A percentile compares a stretch with the other conserved stretches of the same genome.
Conservation (phyloP, 2,888 invertebrate genomes). For the Diogma glabrata region DNA sequence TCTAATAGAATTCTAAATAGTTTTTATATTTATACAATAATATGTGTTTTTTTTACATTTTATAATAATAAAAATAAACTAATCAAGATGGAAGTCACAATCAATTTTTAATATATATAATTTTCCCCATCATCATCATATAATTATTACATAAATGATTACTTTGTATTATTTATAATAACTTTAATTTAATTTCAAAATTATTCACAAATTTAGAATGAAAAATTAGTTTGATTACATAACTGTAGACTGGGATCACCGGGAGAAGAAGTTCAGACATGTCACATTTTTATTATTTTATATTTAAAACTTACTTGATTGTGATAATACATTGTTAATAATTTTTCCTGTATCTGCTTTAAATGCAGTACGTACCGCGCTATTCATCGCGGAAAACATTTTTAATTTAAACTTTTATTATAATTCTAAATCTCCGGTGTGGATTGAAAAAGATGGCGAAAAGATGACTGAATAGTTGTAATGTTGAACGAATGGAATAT, state of each 20-base stretch:
- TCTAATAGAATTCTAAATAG: not conserved
- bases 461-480: not conserved
- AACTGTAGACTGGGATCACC: no score
- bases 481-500: not conserved
- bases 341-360: constrained; percentile 9
- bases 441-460: not conserved
- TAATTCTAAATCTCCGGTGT: not conserved
- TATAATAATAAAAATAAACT: not conserved
- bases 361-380: constrained; percentile 6
- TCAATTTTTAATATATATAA: no score
- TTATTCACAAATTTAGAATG: no score
- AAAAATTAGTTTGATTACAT: no score
- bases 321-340: constrained; percentile 2
- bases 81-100: not conserved
- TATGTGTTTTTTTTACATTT: not conserved
- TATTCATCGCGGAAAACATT: constrained; percentile 10
- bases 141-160: no score
- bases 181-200: no score
- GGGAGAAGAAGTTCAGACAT: no score
- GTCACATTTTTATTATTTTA: no score
- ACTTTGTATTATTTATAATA: no score
- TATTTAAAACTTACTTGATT: constrained; percentile 2
- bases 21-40: no score
- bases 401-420: not conserved
- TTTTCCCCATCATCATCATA: no score